Percentiles rank a stretch among this genome's conserved stretches.
These are phyloP conservation scores for Chaetophractus vellerosus DNA, from an alignment of 2,797 vertebrate species.

Conservation along the genomic window DNA sequence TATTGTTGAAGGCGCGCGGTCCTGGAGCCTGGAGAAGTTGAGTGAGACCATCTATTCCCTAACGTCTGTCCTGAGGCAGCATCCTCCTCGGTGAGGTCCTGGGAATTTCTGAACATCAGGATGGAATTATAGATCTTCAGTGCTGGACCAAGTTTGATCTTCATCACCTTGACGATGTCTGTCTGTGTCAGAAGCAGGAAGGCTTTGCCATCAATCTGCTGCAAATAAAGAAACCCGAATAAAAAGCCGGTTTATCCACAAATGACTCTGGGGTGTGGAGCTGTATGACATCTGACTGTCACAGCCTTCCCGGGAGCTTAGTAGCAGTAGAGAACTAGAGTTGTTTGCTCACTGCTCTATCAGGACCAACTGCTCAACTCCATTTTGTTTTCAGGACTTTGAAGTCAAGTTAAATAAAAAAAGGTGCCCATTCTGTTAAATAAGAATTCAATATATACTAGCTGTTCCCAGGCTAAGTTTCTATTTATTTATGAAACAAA, in stretches of 20 bases:
- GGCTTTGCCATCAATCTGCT: slow-evolving; percentile 97
- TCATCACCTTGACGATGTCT: slow-evolving; percentile 96
- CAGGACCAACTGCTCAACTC: background rate
- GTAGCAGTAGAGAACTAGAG: accelerated
- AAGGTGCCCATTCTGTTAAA: background rate
- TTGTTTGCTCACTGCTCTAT: accelerated
- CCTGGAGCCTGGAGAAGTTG: background rate
- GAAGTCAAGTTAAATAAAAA: background rate
- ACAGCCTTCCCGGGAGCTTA: background rate
- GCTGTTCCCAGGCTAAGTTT: background rate
- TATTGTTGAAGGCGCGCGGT: background rate
- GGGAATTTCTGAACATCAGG: slow-evolving; percentile 94
- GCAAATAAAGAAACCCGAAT: slow-evolving; percentile 4
- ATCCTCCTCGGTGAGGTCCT: slow-evolving; percentile 86
- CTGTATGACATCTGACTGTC: accelerated
- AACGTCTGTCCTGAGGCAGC: background rate
- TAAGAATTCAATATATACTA: background rate
- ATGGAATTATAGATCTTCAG: slow-evolving; percentile 98
- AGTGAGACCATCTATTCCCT: background rate
- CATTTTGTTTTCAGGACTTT: background rate
- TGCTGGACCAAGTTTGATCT: slow-evolving; percentile 96
- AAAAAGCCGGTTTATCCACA: background rate
- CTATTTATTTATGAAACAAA: background rate
- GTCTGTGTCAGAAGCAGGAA: slow-evolving; percentile 96
- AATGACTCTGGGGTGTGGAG: background rate